These are phyloP conservation scores for Amphiprion ocellaris DNA, from an alignment of 2,113 vertebrate species.

Conservation along the genomic window DNA sequence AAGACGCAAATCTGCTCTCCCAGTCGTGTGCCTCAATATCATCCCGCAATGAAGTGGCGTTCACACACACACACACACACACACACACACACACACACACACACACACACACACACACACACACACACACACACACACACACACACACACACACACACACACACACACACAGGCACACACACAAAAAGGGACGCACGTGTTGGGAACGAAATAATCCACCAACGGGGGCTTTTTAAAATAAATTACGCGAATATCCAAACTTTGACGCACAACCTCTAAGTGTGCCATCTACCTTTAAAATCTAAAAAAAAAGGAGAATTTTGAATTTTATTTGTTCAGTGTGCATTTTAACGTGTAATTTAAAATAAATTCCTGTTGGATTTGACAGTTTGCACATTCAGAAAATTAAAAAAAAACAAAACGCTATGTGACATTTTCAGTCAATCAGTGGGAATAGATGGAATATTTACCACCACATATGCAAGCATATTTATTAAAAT, in stretches of 20 bases:
- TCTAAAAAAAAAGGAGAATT: not conserved
- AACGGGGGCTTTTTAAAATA: constrained; percentile 10
- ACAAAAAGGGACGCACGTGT: constrained; percentile 17
- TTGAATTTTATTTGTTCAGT: constrained; percentile 5
- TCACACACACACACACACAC: constrained; percentile 18
- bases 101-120: not conserved
- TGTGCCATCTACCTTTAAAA: not conserved
- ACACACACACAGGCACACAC: no score
- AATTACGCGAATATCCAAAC: constrained; percentile 9
- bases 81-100: constrained; percentile 25
- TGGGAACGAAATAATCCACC: constrained; percentile 52
- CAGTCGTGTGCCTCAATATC: constrained; percentile 63
- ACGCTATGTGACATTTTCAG: not conserved
- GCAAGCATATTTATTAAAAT: not conserved
- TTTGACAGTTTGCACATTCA: not conserved
- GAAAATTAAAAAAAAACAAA: not conserved
- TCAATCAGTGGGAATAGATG: not conserved
- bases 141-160: constrained; percentile 10
- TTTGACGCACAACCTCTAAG: constrained; percentile 15
- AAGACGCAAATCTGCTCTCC: constrained; percentile 73
- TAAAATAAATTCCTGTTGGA: constrained; percentile 1
- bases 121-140: constrained; percentile 3
- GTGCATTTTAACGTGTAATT: not conserved
- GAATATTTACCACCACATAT: constrained; percentile 1
- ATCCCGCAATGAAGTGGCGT: constrained; percentile 46